phyloP scores from a whole-genome alignment of 2,797 vertebrate genomes.

The Ptychobarbus kaznakovi region DNA sequence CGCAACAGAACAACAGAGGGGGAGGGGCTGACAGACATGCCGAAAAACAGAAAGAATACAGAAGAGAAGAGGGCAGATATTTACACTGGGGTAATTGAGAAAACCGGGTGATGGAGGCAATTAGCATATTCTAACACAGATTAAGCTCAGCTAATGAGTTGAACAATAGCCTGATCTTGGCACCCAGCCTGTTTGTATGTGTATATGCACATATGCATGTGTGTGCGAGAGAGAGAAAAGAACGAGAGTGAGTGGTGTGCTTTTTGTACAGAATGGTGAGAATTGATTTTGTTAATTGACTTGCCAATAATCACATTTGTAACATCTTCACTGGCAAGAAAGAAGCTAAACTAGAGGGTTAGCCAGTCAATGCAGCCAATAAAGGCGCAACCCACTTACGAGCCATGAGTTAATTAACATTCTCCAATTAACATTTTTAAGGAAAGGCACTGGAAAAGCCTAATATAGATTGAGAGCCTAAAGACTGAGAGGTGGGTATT shows the following conservation, averaged over 20 bases:
- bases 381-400: slow-evolving; percentile 83
- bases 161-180: slow-evolving; percentile 57
- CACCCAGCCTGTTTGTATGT: slow-evolving; percentile 31
- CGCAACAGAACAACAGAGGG: slow-evolving; percentile 41
- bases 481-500: slow-evolving; percentile 12
- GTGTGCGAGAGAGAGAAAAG: slow-evolving; percentile 34
- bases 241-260: slow-evolving; percentile 65
- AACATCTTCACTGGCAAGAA: slow-evolving; percentile 93
- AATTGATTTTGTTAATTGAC: slow-evolving; percentile 99
- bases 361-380: slow-evolving; percentile 95
- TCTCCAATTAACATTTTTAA: slow-evolving; percentile 58
- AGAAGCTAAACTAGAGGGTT: slow-evolving; percentile 91
- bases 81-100: slow-evolving; percentile 64
- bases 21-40: slow-evolving; percentile 47
- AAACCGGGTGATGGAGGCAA: slow-evolving; percentile 58
- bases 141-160: slow-evolving; percentile 62
- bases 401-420: slow-evolving; percentile 69
- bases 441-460: neutral
- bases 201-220: slow-evolving; percentile 30
- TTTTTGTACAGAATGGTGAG: slow-evolving; percentile 74
- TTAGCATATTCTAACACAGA: slow-evolving; percentile 61
- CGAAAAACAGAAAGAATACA: slow-evolving; percentile 53
- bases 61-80: slow-evolving; percentile 59
- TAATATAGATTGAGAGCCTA: slow-evolving; percentile 11
- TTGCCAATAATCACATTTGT: slow-evolving; percentile 98